phyloP scores from a whole-genome alignment of 2,797 vertebrate genomes.

The Micrastur ruficollis region DNA sequence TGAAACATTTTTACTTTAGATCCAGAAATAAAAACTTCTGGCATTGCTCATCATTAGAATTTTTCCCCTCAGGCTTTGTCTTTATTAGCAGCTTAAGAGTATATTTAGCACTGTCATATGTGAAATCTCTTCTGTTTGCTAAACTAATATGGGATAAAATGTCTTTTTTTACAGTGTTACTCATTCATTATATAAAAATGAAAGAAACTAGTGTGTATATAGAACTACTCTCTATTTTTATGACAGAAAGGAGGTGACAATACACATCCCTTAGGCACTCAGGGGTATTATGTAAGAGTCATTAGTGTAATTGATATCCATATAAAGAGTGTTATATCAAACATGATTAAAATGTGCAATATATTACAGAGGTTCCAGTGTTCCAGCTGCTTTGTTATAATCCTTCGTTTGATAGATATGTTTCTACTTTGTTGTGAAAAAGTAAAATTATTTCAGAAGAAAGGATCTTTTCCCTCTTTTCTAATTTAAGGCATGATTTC shows the following conservation, averaged over 20 bases:
- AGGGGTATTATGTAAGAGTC: slow-evolving; percentile 78
- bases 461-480: slow-evolving; percentile 36
- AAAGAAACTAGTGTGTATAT: slow-evolving; percentile 70
- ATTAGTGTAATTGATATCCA: slow-evolving; percentile 82
- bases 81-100: slow-evolving; percentile 82
- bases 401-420: slow-evolving; percentile 64
- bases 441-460: slow-evolving; percentile 58
- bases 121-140: slow-evolving; percentile 77
- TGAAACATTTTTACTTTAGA: slow-evolving; percentile 73
- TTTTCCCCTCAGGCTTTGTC: slow-evolving; percentile 72
- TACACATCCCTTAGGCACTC: slow-evolving; percentile 72
- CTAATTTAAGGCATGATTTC: slow-evolving; percentile 1
- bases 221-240: slow-evolving; percentile 74
- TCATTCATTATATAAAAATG: slow-evolving; percentile 79
- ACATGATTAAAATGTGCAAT: slow-evolving; percentile 79
- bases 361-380: slow-evolving; percentile 69
- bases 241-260: slow-evolving; percentile 77
- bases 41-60: slow-evolving; percentile 77
- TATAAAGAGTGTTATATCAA: slow-evolving; percentile 77
- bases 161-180: slow-evolving; percentile 76
- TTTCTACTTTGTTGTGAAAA: slow-evolving; percentile 51
- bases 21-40: slow-evolving; percentile 78
- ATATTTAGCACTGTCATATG: slow-evolving; percentile 80
- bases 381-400: slow-evolving; percentile 69
- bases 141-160: slow-evolving; percentile 79